Base-by-base conservation (phyloP, 2,888 invertebrate species). In the Therioaphis trifolii region DNA sequence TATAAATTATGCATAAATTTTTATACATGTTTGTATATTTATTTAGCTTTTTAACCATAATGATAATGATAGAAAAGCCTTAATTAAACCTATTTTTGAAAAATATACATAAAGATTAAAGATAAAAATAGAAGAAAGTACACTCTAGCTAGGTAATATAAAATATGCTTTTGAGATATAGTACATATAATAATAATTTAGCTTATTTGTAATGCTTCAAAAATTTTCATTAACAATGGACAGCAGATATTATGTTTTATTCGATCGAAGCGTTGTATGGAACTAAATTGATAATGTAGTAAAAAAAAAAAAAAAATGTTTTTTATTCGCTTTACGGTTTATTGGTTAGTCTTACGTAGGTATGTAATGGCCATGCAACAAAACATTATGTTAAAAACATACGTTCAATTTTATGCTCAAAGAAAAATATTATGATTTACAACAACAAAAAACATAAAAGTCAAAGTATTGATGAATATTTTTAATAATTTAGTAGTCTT, bases 171-270 rank as follows among this genome's bases (percentile, higher is more conserved):
- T 55, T n/a, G 43, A 68, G 24, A 78, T 52, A 69, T 79, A n/a
- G n/a, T n/a, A n/a, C n/a, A n/a, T n/a, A 69, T 43, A 52, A 79
- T 43, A 55, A 79, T 79, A 79, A 55, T 52, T 24, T 77, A 66
- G 77, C 24, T 78, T 78, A 69, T 79, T 79, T 55, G 68, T 79
- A 79, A 79, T 69, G 78, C 78, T 79, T 69, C 78, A 29, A 27
- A 79, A 79, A 79, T 55, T 55, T 55, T 79, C 68, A 77, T 77
- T 77, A 77, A 77, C 76, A 78, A 78, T 78, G 52, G 68, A 55
- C 68, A 9, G 55, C 40, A 40, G 68, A 68, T 77, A 68, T 66
- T 78, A n/a, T 27, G n/a, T 79, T 78, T 68, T 69, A 69, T 55
- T 40, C 43, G 68, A 68, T 78, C 66, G 27, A 52, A 78, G 52